Conservation (phyloP, 2,888 invertebrate species). For the Aleiodes leptofemur region DNA sequence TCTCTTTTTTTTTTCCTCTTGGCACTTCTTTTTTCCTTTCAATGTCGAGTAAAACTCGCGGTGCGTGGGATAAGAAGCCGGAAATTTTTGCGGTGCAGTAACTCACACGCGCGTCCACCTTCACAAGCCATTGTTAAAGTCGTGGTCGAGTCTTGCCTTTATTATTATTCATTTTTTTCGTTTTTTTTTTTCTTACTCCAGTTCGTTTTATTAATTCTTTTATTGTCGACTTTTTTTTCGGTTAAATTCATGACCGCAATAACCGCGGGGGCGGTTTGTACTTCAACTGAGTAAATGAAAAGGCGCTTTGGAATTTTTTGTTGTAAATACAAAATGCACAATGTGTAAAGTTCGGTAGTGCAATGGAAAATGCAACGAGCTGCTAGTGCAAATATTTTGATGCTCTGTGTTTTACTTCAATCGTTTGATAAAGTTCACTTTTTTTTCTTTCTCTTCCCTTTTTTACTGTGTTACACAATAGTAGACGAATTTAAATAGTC, state of each 20-base stretch:
- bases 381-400: constrained; percentile 6
- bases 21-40: constrained; percentile 26
- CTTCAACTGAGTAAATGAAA: constrained; percentile 9
- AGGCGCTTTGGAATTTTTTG: constrained; percentile 5
- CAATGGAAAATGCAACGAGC: constrained; percentile 13
- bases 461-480: background rate
- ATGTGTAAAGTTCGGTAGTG: background rate
- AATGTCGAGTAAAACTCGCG: constrained; percentile 45
- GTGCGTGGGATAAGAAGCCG: constrained; percentile 64
- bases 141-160: constrained; percentile 18
- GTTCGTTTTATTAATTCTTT: no score
- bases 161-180: constrained; percentile 7
- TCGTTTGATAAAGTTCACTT: no score
- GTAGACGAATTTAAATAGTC: constrained; percentile 19
- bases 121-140: constrained; percentile 9
- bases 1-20: constrained; percentile 33
- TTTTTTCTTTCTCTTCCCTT: no score
- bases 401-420: no score
- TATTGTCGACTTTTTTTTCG: no score
- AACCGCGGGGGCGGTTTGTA: no score
- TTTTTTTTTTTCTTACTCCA: no score
- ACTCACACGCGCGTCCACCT: constrained; percentile 51
- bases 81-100: constrained; percentile 58
- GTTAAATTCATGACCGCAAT: no score
- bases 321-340: constrained; percentile 14